phyloP scores from a whole-genome alignment of 92 coral and sea anemone genomes.

The Siderastrea siderea region DNA sequence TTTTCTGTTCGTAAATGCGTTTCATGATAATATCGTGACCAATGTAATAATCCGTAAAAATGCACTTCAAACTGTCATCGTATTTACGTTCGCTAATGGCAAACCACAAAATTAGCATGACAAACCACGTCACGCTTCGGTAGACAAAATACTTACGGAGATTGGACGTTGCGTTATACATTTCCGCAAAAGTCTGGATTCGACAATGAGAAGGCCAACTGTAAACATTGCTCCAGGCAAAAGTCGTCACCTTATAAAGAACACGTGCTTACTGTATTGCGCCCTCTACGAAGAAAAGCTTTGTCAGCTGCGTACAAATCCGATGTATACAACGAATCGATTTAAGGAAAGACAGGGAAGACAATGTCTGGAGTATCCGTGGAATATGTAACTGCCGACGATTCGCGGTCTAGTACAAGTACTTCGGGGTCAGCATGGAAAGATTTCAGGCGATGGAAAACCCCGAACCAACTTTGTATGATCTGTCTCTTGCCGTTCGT shows the following conservation, averaged over 20 bases:
- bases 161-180: conserved; percentile 28
- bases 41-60: not conserved
- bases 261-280: conserved; percentile 19
- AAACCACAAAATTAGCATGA: conserved; percentile 10
- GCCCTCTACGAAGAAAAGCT: not conserved
- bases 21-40: too few relatives aligned
- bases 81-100: not conserved
- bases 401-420: conserved; percentile 3
- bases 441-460: conserved; percentile 42
- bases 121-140: conserved; percentile 11
- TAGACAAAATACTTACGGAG: not conserved
- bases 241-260: not conserved
- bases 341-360: not conserved
- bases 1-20: too few relatives aligned
- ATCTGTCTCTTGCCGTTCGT: conserved; percentile 41
- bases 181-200: not conserved
- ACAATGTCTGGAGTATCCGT: conserved; percentile 10
- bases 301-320: not conserved
- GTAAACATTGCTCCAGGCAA: conserved; percentile 43
- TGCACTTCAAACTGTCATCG: conserved; percentile 29
- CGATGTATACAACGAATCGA: not conserved
- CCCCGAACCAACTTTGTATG: conserved; percentile 25
- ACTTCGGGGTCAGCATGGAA: conserved; percentile 29
- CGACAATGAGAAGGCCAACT: conserved; percentile 8
- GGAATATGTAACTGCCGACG: not conserved